A percentile compares a stretch with the other conserved stretches of the same genome.
These are phyloP conservation scores for Pelodiscus sinensis DNA, from an alignment of 2,113 vertebrate genomes.

Conservation along the genomic window DNA sequence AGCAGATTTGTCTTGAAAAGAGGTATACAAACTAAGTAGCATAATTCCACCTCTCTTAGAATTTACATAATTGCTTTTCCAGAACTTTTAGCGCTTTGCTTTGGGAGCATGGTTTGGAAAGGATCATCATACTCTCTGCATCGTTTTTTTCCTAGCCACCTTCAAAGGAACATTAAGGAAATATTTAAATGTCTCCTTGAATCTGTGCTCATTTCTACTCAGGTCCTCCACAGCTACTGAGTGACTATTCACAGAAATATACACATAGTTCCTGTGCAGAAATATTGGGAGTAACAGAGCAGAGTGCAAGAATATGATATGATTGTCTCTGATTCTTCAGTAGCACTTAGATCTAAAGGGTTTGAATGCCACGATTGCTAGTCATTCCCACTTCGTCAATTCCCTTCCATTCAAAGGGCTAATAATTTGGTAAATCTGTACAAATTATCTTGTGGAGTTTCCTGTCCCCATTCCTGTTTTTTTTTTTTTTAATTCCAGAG, in stretches of 20 bases:
- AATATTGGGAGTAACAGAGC: neutral
- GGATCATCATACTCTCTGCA: neutral
- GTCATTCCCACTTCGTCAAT: neutral
- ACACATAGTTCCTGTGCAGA: neutral
- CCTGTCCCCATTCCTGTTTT: neutral
- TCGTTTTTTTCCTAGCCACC: neutral
- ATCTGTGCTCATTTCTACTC: neutral
- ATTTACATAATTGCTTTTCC: neutral
- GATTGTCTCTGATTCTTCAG: neutral
- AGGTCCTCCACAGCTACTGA: neutral
- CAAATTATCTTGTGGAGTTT: neutral
- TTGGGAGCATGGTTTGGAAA: neutral
- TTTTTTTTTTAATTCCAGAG: neutral
- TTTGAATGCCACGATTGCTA: accelerated
- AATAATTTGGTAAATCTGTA: accelerated
- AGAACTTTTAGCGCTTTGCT: neutral
- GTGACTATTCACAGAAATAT: neutral
- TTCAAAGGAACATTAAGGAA: neutral
- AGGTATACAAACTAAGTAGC: neutral
- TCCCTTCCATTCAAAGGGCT: accelerated
- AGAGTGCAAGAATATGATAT: neutral
- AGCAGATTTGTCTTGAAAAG: neutral
- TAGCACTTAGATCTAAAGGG: neutral
- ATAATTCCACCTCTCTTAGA: neutral
- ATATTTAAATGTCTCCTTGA: neutral